These are phyloP conservation scores for Machimus rusticus DNA, from an alignment of 2,888 invertebrate species.

Conservation along the genomic window DNA sequence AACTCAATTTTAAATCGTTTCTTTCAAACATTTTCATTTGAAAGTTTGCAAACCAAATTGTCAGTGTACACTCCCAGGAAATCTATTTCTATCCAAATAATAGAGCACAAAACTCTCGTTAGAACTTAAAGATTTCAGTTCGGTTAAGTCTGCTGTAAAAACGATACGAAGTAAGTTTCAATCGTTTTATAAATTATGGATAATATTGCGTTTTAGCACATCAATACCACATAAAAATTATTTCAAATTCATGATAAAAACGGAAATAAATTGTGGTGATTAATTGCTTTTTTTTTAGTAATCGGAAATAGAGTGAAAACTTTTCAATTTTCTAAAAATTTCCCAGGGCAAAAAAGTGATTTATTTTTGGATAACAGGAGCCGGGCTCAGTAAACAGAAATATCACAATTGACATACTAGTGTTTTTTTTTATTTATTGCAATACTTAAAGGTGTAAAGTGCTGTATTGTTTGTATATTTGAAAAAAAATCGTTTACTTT, in stretches of 20 bases:
- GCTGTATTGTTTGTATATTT: background rate
- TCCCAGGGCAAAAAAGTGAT: conserved; percentile 28
- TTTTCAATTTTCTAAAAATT: background rate
- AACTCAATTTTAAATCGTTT: background rate
- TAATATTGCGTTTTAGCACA: background rate
- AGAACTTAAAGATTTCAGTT: conserved; percentile 49
- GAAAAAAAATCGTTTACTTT: background rate
- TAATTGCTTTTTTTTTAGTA: background rate
- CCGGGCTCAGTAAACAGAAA: conserved; percentile 21
- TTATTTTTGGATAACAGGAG: conserved; percentile 37
- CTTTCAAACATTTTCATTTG: background rate
- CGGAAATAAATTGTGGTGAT: background rate
- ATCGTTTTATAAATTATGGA: background rate
- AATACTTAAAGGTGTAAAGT: background rate
- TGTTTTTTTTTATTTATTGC: background rate
- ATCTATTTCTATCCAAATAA: conserved; percentile 44
- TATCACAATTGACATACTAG: conserved; percentile 21
- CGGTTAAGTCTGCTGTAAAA: conserved; percentile 59
- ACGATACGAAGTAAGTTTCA: conserved; percentile 62
- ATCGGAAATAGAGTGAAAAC: background rate
- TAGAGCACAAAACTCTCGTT: conserved; percentile 3
- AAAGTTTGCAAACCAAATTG: background rate
- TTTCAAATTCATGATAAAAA: background rate
- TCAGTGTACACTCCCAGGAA: conserved; percentile 38
- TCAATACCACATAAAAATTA: background rate